Evolutionary conservation across 2,888 invertebrate genomes (phyloP).

Genomic region (Clanis bilineata): DNA sequence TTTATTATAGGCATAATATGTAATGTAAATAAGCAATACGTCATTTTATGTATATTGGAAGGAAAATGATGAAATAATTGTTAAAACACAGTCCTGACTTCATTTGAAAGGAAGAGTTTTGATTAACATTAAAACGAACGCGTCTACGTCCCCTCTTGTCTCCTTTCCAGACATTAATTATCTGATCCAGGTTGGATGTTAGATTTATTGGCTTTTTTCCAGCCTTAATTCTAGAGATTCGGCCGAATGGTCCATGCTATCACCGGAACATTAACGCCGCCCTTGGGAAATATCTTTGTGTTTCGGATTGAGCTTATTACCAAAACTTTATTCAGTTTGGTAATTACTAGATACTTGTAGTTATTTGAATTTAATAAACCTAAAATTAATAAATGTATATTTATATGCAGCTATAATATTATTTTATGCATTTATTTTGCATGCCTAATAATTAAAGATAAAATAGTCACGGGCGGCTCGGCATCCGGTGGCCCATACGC

Average conservation of each 20-base stretch:
- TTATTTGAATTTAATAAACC: too few species aligned
- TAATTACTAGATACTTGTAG: slow-evolving; percentile 15
- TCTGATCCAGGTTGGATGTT: slow-evolving; percentile 65
- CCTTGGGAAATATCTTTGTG: slow-evolving; percentile 75
- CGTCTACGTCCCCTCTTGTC: slow-evolving; percentile 33
- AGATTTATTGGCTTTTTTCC: slow-evolving; percentile 78
- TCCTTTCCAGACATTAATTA: slow-evolving; percentile 63
- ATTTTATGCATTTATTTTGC: too few species aligned
- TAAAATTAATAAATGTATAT: too few species aligned
- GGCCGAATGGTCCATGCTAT: slow-evolving; percentile 75
- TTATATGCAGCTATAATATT: too few species aligned
- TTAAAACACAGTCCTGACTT: slow-evolving; percentile 41
- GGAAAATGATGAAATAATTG: slow-evolving; percentile 38
- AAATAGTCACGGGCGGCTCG: too few species aligned
- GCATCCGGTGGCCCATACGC: too few species aligned
- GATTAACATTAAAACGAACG: slow-evolving; percentile 54
- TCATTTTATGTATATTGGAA: too few species aligned
- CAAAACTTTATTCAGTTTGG: slow-evolving; percentile 46
- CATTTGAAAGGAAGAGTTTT: slow-evolving; percentile 43
- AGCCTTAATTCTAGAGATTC: slow-evolving; percentile 78
- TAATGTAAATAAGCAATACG: too few species aligned
- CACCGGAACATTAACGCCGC: slow-evolving; percentile 76
- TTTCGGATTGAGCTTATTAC: slow-evolving; percentile 65
- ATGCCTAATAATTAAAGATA: too few species aligned
- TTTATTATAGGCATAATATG: too few species aligned